Percentiles rank a stretch among this genome's conserved stretches.
Evolutionary conservation across 2,113 vertebrate species (phyloP).

Genomic region (Sarotherodon lohbergeri): DNA sequence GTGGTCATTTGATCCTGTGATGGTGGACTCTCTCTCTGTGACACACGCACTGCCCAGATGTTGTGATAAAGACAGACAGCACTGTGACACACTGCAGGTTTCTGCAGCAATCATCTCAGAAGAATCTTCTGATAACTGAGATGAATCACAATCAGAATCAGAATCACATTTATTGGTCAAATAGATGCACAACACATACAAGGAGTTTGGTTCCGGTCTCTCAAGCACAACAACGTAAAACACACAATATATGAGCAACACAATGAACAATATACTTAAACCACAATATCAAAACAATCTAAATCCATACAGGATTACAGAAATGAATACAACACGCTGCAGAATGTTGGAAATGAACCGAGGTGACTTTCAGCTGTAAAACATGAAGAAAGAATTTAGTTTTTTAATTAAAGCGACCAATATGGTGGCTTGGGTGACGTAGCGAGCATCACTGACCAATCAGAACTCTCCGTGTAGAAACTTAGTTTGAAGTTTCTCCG

Average conservation of each 20-base stretch:
- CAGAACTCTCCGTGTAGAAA: not conserved
- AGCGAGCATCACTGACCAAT: not conserved
- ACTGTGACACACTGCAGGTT: no score
- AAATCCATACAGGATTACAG: rapidly evolving
- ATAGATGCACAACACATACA: no score
- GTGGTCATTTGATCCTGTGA: no score
- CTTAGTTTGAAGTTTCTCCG: not conserved
- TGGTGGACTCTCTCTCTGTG: no score
- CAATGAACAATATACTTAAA: not conserved
- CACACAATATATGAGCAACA: not conserved
- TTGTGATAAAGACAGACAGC: no score
- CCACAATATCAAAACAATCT: not conserved
- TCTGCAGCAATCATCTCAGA: no score
- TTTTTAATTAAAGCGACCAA: not conserved
- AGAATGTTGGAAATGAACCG: rapidly evolving
- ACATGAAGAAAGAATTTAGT: not conserved
- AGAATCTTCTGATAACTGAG: no score
- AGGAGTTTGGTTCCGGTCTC: no score
- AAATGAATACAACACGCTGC: not conserved
- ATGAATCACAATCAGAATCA: no score
- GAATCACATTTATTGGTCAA: no score
- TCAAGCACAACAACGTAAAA: not conserved
- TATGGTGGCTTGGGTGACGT: not conserved
- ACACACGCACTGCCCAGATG: no score
- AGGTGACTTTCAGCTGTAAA: rapidly evolving